A percentile compares a stretch with the other conserved stretches of the same genome.
These are phyloP conservation scores for Calosoma granatense DNA, from an alignment of 1,140 invertebrate genomes.

Conservation along the genomic window DNA sequence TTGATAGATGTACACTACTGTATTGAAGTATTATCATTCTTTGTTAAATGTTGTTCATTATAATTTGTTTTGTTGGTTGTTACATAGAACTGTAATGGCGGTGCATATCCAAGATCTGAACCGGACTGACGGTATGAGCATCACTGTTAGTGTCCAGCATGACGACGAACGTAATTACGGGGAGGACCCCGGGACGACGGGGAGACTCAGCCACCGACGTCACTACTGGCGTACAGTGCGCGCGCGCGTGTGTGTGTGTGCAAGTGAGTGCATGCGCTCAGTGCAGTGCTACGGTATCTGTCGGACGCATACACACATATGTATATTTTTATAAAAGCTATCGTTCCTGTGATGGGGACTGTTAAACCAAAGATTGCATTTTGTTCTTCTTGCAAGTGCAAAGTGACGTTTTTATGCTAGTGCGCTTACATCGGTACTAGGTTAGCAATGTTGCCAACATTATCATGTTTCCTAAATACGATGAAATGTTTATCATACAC, in stretches of 20 bases:
- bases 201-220: not conserved
- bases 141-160: not conserved
- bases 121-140: conserved; percentile 1
- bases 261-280: not conserved
- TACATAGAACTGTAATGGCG: not conserved
- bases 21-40: not conserved
- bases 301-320: not conserved
- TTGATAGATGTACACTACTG: not conserved
- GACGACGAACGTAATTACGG: too few relatives aligned
- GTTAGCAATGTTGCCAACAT: too few relatives aligned
- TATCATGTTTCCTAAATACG: too few relatives aligned
- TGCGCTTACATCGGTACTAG: not conserved
- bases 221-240: not conserved
- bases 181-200: not conserved
- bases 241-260: not conserved
- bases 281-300: too few relatives aligned
- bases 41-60: not conserved
- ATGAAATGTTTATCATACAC: too few relatives aligned
- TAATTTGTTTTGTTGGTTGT: too few relatives aligned
- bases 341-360: conserved; percentile 1
- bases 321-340: conserved; percentile 2
- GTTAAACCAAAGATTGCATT: conserved; percentile 5
- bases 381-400: not conserved
- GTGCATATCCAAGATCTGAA: not conserved
- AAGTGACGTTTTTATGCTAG: not conserved